phyloP scores from a whole-genome alignment of 2,888 invertebrate genomes.

The Merodon equestris region DNA sequence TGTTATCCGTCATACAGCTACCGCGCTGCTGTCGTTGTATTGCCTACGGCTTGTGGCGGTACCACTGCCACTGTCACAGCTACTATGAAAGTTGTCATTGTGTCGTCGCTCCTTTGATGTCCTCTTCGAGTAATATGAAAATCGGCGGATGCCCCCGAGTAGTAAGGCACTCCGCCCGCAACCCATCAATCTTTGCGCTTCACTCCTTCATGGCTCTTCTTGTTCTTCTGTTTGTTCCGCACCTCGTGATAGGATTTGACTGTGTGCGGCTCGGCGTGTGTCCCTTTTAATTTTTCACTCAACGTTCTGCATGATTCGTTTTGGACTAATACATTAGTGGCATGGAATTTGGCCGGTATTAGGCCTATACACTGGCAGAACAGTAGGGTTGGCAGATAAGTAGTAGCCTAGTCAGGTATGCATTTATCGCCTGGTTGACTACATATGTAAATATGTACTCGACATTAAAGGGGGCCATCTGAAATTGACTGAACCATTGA shows the following conservation, averaged over 20 bases:
- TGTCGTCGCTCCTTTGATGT: slow-evolving; percentile 56
- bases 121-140: slow-evolving; percentile 49
- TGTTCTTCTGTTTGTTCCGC: background rate
- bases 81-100: slow-evolving; percentile 51
- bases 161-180: slow-evolving; percentile 46
- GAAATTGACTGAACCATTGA: too few relatives aligned
- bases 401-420: background rate
- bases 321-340: slow-evolving; percentile 7
- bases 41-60: slow-evolving; percentile 33
- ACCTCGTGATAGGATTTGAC: slow-evolving; percentile 3
- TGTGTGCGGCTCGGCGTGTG: slow-evolving; percentile 13
- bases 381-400: background rate
- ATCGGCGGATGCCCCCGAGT: slow-evolving; percentile 56
- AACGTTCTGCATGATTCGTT: slow-evolving; percentile 12
- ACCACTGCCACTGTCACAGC: slow-evolving; percentile 43
- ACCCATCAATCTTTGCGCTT: slow-evolving; percentile 48
- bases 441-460: too few relatives aligned
- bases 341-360: slow-evolving; percentile 3
- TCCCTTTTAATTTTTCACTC: slow-evolving; percentile 50
- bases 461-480: too few relatives aligned
- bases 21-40: slow-evolving; percentile 1
- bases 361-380: slow-evolving; percentile 22
- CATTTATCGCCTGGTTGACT: too few relatives aligned
- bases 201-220: slow-evolving; percentile 24
- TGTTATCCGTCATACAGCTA: slow-evolving; percentile 27